phyloP scores from a whole-genome alignment of 2,888 invertebrate species.

The Herminia tarsipennalis region DNA sequence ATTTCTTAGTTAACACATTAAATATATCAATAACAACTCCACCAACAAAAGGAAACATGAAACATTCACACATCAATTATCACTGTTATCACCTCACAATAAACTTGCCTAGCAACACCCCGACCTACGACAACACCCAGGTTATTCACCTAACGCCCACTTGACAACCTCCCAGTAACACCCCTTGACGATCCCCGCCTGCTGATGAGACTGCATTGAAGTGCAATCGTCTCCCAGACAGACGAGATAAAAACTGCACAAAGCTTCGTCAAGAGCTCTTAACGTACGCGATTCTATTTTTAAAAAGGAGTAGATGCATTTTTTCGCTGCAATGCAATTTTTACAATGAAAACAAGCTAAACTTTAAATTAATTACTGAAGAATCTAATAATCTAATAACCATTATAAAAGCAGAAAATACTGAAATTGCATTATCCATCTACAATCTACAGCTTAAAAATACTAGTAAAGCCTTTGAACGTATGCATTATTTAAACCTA shows the following conservation, averaged over 20 bases:
- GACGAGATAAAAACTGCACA: conserved; percentile 69
- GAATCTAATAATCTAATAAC: too few relatives aligned
- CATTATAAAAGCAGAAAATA: too few relatives aligned
- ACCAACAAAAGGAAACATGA: neutral
- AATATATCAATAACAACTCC: neutral
- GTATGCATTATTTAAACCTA: conserved; percentile 28
- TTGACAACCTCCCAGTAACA: conserved; percentile 35
- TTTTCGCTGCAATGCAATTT: conserved; percentile 43
- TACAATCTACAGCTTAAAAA: too few relatives aligned
- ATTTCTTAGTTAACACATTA: too few relatives aligned
- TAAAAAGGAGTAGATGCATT: conserved; percentile 64
- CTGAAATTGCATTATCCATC: too few relatives aligned
- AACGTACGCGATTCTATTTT: conserved; percentile 66
- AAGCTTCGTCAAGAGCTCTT: conserved; percentile 65
- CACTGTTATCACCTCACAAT: conserved; percentile 7
- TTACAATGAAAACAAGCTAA: conserved; percentile 13
- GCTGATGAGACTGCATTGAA: conserved; percentile 58
- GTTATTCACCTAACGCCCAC: conserved; percentile 46
- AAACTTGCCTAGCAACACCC: conserved; percentile 20
- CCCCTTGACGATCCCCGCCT: conserved; percentile 37
- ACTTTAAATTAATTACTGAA: too few relatives aligned
- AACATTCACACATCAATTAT: conserved; percentile 14
- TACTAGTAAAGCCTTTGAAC: conserved; percentile 10
- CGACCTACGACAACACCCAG: conserved; percentile 49
- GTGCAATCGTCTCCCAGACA: conserved; percentile 42